phyloP scores from a whole-genome alignment of 1,140 invertebrate genomes.

The Anoplolepis gracilipes region DNA sequence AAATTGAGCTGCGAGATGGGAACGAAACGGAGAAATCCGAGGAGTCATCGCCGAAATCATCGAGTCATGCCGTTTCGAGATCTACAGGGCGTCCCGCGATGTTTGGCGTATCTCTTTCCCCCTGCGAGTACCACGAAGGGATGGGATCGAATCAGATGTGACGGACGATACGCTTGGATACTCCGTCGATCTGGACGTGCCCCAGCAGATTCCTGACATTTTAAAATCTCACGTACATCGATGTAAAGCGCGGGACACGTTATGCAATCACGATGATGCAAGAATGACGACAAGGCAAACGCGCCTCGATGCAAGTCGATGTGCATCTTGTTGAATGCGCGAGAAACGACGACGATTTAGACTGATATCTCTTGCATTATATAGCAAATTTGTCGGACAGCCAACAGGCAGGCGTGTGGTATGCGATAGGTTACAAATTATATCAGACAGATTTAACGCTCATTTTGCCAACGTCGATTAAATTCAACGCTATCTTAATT shows the following conservation, averaged over 20 bases:
- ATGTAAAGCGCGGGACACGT: slow-evolving; percentile 30
- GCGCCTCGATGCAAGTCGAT: slow-evolving; percentile 34
- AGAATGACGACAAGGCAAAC: slow-evolving; percentile 59
- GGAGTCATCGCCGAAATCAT: slow-evolving; percentile 61
- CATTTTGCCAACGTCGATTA: background rate
- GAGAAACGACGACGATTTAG: slow-evolving; percentile 14
- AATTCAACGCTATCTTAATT: background rate
- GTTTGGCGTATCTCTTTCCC: background rate
- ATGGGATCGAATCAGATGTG: slow-evolving; percentile 33
- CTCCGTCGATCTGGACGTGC: slow-evolving; percentile 27
- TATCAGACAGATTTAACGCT: slow-evolving; percentile 16
- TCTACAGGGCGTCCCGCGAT: background rate
- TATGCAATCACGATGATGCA: slow-evolving; percentile 70
- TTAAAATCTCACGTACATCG: slow-evolving; percentile 56
- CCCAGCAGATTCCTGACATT: slow-evolving; percentile 48
- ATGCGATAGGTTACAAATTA: slow-evolving; percentile 23
- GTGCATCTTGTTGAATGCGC: slow-evolving; percentile 26
- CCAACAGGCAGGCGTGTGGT: slow-evolving; percentile 5
- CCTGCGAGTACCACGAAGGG: slow-evolving; percentile 27
- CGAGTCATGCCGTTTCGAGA: slow-evolving; percentile 7
- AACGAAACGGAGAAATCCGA: slow-evolving; percentile 29
- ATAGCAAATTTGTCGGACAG: slow-evolving; percentile 18
- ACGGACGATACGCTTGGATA: background rate
- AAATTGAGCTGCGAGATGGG: slow-evolving; percentile 14
- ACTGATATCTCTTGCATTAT: slow-evolving; percentile 11